Evolutionary conservation across 1,140 invertebrate species (phyloP).

Genomic region (Drosophila subobscura): DNA sequence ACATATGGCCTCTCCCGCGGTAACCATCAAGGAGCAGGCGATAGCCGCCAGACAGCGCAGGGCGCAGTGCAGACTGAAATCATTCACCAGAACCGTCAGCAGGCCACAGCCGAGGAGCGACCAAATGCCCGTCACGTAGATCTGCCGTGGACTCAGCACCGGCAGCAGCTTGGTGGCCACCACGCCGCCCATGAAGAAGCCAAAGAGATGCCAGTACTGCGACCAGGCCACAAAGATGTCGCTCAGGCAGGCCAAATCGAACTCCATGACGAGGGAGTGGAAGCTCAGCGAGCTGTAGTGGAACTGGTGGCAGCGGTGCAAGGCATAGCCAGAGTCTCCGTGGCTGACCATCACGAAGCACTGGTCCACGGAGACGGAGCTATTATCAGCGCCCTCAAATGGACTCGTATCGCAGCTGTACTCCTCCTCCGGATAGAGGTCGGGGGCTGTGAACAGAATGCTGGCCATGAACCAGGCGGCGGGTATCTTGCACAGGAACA

Average conservation of each 20-base stretch:
- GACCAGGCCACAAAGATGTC: conserved; percentile 84
- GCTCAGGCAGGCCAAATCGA: conserved; percentile 81
- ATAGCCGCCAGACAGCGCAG: conserved; percentile 78
- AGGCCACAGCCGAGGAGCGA: conserved; percentile 72
- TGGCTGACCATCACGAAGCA: conserved; percentile 65
- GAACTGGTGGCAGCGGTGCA: conserved; percentile 63
- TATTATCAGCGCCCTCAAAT: conserved; percentile 31
- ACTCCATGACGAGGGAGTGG: conserved; percentile 81
- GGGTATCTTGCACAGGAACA: conserved; percentile 83
- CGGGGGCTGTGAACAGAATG: conserved; percentile 80
- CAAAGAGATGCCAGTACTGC: conserved; percentile 84
- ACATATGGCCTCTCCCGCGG: conserved; percentile 79
- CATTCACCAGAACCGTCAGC: conserved; percentile 70
- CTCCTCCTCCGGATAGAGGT: conserved; percentile 65
- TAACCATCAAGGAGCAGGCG: conserved; percentile 80
- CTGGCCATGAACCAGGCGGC: conserved; percentile 84
- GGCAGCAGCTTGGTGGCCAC: conserved; percentile 80
- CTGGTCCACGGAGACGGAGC: conserved; percentile 59
- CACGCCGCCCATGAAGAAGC: conserved; percentile 82
- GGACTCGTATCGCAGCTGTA: conserved; percentile 59
- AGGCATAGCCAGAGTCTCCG: conserved; percentile 51
- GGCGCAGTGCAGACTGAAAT: conserved; percentile 79
- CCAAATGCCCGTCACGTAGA: conserved; percentile 77
- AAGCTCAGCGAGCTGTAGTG: conserved; percentile 55
- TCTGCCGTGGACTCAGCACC: conserved; percentile 75